phyloP scores from a whole-genome alignment of 2,888 invertebrate genomes.

The Xanthia icteritia region DNA sequence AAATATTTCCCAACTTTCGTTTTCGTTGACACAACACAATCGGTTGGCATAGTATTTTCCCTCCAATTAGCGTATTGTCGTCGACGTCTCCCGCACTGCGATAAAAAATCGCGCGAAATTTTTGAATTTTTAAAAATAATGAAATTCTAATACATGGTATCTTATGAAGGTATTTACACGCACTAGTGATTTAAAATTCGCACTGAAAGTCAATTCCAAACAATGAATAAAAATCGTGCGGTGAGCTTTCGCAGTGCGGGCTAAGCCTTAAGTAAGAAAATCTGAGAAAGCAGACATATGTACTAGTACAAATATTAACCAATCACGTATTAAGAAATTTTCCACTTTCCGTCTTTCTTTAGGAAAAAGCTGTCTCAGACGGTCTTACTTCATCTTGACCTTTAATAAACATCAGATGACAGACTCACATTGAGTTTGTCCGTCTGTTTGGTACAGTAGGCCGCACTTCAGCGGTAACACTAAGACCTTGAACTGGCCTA shows the following conservation, averaged over 20 bases:
- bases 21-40: slow-evolving; percentile 36
- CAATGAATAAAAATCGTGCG: too few species aligned
- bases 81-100: not conserved
- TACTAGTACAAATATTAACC: slow-evolving; percentile 21
- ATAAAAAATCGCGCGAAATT: too few species aligned
- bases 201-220: too few species aligned
- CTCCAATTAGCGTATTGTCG: slow-evolving; percentile 37
- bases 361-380: not conserved
- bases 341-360: not conserved
- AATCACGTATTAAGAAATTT: not conserved
- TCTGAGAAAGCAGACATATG: not conserved
- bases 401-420: not conserved
- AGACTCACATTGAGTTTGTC: not conserved
- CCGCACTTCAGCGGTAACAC: not conserved
- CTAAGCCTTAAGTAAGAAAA: not conserved
- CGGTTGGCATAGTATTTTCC: slow-evolving; percentile 34
- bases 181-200: too few species aligned
- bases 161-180: too few species aligned
- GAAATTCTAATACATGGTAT: too few species aligned
- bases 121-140: too few species aligned
- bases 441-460: not conserved
- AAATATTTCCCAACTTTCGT: slow-evolving; percentile 54
- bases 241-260: too few species aligned
- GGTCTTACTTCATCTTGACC: not conserved
- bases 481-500: not conserved